phyloP scores from a whole-genome alignment of 2,888 invertebrate genomes.

The Aporophyla nigra region DNA sequence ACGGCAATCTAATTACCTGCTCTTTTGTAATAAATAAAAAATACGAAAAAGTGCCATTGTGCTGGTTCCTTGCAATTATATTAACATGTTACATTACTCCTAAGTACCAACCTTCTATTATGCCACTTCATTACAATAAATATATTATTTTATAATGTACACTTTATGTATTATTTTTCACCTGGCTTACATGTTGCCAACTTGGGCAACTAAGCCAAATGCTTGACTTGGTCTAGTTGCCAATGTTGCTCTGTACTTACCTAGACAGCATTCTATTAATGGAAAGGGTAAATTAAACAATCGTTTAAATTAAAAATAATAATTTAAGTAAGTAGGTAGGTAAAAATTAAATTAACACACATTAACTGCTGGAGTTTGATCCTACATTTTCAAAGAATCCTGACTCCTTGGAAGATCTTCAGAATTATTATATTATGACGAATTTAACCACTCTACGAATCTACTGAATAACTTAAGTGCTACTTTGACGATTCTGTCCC shows the following conservation, averaged over 20 bases:
- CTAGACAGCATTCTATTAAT: background rate
- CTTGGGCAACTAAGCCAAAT: too few relatives aligned
- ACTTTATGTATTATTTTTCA: background rate
- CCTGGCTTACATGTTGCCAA: too few relatives aligned
- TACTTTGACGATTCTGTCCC: conserved; percentile 86
- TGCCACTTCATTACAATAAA: conserved; percentile 84
- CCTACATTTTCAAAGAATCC: background rate
- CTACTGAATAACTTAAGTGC: conserved; percentile 85
- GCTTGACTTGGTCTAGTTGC: background rate
- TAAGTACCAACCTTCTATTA: conserved; percentile 78
- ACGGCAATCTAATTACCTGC: conserved; percentile 30
- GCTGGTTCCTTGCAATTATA: conserved; percentile 81
- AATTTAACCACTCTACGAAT: conserved; percentile 88
- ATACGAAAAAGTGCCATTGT: conserved; percentile 80
- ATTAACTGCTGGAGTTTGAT: background rate
- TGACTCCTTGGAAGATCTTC: background rate
- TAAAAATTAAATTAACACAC: conserved; percentile 13
- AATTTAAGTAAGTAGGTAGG: conserved; percentile 18
- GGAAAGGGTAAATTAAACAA: conserved; percentile 33
- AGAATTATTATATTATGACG: conserved; percentile 66
- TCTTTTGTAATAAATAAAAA: conserved; percentile 51
- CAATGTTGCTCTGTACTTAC: background rate
- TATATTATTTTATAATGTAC: conserved; percentile 83
- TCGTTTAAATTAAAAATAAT: conserved; percentile 9
- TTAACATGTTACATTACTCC: conserved; percentile 71